Percentiles rank a stretch among this genome's conserved stretches.
Evolutionary conservation across 2,888 invertebrate species (phyloP).

Genomic region (Ecliptopera silaceata): DNA sequence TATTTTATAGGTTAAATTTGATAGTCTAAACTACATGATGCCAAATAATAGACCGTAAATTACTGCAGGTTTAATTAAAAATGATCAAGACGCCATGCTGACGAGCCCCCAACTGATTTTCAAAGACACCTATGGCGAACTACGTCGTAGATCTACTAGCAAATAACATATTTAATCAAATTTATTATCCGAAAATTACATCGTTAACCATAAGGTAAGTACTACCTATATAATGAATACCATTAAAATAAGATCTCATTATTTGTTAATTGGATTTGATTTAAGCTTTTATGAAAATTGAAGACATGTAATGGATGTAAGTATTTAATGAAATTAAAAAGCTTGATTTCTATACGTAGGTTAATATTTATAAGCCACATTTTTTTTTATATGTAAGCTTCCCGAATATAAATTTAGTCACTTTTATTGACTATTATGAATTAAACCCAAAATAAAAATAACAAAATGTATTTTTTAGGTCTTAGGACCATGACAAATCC

Average conservation of each 20-base stretch:
- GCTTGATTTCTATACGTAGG: not conserved
- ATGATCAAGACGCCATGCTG: no score
- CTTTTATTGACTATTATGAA: no score
- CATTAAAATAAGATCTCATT: slow-evolving; percentile 39
- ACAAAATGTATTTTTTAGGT: no score
- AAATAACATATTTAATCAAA: slow-evolving; percentile 5
- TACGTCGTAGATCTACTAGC: not conserved
- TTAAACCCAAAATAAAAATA: no score
- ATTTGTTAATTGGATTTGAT: slow-evolving; percentile 28
- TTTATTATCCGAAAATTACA: not conserved
- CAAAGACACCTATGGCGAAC: not conserved
- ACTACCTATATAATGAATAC: slow-evolving; percentile 5
- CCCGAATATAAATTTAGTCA: no score
- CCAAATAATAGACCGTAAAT: no score
- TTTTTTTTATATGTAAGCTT: no score
- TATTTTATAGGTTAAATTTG: no score
- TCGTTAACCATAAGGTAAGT: slow-evolving; percentile 2
- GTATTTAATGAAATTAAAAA: not conserved
- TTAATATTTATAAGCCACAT: no score
- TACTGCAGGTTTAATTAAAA: no score
- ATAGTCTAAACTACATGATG: no score
- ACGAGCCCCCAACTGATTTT: not conserved
- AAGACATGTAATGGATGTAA: not conserved
- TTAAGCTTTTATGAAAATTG: slow-evolving; percentile 2
- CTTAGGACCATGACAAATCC: no score